These are phyloP conservation scores for Alloplasta piceator DNA, from an alignment of 2,888 invertebrate genomes.

Conservation along the genomic window DNA sequence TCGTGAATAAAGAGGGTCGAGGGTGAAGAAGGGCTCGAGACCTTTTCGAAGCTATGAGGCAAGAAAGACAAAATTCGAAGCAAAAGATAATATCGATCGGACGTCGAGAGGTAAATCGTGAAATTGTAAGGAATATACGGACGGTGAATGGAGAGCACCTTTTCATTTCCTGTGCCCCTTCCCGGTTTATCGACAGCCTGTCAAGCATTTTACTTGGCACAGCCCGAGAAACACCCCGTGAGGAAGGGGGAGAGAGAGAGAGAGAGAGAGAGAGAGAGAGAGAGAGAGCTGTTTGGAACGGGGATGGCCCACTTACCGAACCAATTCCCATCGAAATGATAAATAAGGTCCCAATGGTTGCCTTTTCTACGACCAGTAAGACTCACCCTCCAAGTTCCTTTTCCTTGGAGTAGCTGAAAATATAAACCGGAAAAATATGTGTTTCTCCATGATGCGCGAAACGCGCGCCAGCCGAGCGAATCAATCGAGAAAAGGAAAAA, in stretches of 20 bases:
- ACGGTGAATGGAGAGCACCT: constrained; percentile 47
- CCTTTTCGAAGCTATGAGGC: not conserved
- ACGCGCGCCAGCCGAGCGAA: not conserved
- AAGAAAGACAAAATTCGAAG: constrained; percentile 21
- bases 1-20: not conserved
- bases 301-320: constrained; percentile 73
- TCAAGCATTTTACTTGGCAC: constrained; percentile 70
- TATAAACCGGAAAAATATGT: constrained; percentile 60
- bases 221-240: not conserved
- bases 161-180: constrained; percentile 70
- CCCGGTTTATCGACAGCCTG: constrained; percentile 76
- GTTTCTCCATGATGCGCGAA: constrained; percentile 52
- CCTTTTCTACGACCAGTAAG: constrained; percentile 42
- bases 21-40: not conserved
- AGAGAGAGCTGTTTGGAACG: constrained; percentile 9
- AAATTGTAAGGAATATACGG: not conserved
- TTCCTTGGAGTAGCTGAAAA: constrained; percentile 4
- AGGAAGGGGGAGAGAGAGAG: not conserved
- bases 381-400: not conserved
- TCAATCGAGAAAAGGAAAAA: constrained; percentile 31
- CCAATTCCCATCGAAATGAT: constrained; percentile 73
- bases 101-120: not conserved
- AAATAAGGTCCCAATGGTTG: constrained; percentile 64
- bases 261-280: not conserved
- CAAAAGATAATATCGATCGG: constrained; percentile 34